Conservation (phyloP, 1,140 invertebrate species). For the Drosophila biarmipes region DNA sequence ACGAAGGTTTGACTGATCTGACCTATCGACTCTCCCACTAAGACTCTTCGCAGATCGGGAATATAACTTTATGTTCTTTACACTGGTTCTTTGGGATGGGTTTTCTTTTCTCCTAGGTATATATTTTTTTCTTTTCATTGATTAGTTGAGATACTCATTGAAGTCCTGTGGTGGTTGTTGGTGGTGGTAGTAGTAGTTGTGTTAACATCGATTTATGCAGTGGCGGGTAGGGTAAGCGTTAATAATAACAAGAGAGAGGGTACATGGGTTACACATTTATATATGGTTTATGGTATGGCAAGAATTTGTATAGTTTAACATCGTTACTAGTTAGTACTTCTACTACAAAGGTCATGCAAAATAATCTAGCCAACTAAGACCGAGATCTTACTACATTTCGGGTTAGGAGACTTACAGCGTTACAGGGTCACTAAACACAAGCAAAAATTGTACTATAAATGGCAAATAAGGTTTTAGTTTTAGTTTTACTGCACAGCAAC, state of each 20-base stretch:
- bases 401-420: conserved; percentile 19
- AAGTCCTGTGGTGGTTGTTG: conserved; percentile 78
- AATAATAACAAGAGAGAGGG: conserved; percentile 80
- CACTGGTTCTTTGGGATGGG: conserved; percentile 34
- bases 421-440: conserved; percentile 9
- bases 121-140: conserved; percentile 31
- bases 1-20: conserved; percentile 41
- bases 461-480: conserved; percentile 24
- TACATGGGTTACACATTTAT: conserved; percentile 80
- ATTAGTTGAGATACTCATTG: conserved; percentile 84
- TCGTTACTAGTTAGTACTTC: conserved; percentile 62
- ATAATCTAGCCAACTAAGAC: conserved; percentile 52
- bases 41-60: conserved; percentile 30
- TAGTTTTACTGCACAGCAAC: conserved; percentile 37
- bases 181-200: conserved; percentile 72
- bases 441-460: conserved; percentile 40
- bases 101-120: conserved; percentile 14
- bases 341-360: conserved; percentile 79
- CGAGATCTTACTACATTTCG: conserved; percentile 8
- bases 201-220: conserved; percentile 83
- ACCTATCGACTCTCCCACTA: conserved; percentile 56
- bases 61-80: conserved; percentile 27
- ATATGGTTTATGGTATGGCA: conserved; percentile 57
- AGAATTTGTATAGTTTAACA: conserved; percentile 31
- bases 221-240: conserved; percentile 83